These are phyloP conservation scores for Danaus chrysippus DNA, from an alignment of 2,888 invertebrate genomes.

Conservation along the genomic window DNA sequence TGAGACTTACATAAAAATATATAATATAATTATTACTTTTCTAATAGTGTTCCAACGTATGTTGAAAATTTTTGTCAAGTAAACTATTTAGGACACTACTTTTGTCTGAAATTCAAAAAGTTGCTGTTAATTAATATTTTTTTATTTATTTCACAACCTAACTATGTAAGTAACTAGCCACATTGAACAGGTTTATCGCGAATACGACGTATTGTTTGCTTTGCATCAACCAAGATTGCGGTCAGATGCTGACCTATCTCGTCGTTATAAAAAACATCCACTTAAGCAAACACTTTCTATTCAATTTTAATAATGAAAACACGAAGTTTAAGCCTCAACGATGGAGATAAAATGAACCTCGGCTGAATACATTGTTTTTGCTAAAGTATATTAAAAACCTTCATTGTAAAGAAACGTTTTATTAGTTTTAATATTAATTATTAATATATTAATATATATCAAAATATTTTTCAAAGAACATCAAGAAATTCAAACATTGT, in stretches of 20 bases:
- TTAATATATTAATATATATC: too few species aligned
- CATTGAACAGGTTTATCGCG: background rate
- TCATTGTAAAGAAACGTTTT: too few species aligned
- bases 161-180: background rate
- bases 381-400: too few species aligned
- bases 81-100: background rate
- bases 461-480: too few species aligned
- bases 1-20: too few species aligned
- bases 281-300: slow-evolving; percentile 1
- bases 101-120: background rate
- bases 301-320: slow-evolving; percentile 6
- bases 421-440: too few species aligned
- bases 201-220: background rate
- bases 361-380: too few species aligned
- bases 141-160: background rate
- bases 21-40: too few species aligned
- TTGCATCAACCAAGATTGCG: slow-evolving; percentile 5
- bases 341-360: background rate
- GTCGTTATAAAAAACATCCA: slow-evolving; percentile 4
- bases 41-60: too few species aligned
- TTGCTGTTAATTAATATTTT: background rate
- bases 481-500: too few species aligned
- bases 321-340: background rate
- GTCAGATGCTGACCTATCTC: slow-evolving; percentile 6
- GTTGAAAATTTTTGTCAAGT: too few species aligned